A percentile compares a stretch with the other conserved stretches of the same genome.
Conservation (phyloP, 2,888 invertebrate species). For the Aphrophora alni region DNA sequence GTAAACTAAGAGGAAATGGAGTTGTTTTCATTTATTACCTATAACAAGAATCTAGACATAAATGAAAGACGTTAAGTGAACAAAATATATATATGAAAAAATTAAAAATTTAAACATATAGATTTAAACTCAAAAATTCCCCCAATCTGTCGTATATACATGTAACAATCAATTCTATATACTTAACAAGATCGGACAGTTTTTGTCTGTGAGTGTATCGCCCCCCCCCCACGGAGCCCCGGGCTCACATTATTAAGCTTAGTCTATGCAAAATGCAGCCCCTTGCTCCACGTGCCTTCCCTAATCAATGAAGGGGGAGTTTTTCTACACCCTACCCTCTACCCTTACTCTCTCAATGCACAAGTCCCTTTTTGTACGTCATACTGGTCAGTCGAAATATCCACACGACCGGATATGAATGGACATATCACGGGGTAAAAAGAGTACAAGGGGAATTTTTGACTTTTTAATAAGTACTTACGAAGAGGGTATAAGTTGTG, state of each 20-base stretch:
- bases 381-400: conserved; percentile 4
- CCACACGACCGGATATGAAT: neutral
- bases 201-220: conserved; percentile 2
- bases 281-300: conserved; percentile 14
- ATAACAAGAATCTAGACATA: no score
- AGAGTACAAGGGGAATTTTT: neutral
- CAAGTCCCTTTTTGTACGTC: neutral
- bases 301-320: conserved; percentile 33
- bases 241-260: conserved; percentile 31
- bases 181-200: neutral
- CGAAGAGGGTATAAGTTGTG: neutral
- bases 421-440: neutral
- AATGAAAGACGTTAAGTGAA: no score
- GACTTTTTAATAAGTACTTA: neutral
- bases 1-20: no score
- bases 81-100: no score
- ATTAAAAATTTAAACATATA: no score
- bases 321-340: conserved; percentile 7
- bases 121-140: no score
- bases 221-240: conserved; percentile 19
- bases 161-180: no score
- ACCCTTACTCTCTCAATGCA: neutral
- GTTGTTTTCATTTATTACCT: no score
- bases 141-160: no score
- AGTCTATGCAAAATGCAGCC: conserved; percentile 34